Conservation (phyloP, 1,140 invertebrate genomes). For the Carposina sasakii region DNA sequence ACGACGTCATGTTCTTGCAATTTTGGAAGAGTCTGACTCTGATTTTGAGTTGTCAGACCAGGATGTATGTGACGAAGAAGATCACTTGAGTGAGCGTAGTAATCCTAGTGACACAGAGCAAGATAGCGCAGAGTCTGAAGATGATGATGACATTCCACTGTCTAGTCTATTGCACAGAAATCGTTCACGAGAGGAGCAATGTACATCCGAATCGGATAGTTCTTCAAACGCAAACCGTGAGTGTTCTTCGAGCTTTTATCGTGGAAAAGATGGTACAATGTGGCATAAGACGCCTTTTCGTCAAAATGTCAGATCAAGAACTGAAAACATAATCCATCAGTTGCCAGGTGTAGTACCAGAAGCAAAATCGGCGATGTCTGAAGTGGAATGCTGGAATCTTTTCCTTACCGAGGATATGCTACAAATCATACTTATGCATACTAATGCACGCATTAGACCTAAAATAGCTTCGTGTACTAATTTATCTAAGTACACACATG, state of each 20-base stretch:
- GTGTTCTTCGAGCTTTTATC: neutral
- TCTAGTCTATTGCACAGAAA: neutral
- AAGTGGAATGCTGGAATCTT: conserved; percentile 5
- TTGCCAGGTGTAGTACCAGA: neutral
- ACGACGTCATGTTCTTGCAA: neutral
- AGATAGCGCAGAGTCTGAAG: neutral
- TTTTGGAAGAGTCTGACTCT: neutral
- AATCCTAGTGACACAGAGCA: neutral
- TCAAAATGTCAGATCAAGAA: neutral
- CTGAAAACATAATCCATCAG: neutral
- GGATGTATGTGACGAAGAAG: neutral
- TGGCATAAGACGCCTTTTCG: neutral
- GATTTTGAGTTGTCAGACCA: no score
- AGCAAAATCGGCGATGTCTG: neutral
- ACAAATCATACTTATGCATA: neutral
- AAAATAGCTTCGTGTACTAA: neutral
- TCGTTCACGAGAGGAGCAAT: neutral
- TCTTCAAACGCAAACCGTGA: no score
- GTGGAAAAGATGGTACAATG: neutral
- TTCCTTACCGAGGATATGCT: conserved; percentile 3
- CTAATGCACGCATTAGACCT: neutral
- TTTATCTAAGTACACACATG: neutral
- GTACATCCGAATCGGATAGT: no score
- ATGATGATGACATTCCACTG: neutral
- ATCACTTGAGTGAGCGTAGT: neutral